phyloP scores from a whole-genome alignment of 2,113 vertebrate genomes.

The Campylomormyrus numenius region DNA sequence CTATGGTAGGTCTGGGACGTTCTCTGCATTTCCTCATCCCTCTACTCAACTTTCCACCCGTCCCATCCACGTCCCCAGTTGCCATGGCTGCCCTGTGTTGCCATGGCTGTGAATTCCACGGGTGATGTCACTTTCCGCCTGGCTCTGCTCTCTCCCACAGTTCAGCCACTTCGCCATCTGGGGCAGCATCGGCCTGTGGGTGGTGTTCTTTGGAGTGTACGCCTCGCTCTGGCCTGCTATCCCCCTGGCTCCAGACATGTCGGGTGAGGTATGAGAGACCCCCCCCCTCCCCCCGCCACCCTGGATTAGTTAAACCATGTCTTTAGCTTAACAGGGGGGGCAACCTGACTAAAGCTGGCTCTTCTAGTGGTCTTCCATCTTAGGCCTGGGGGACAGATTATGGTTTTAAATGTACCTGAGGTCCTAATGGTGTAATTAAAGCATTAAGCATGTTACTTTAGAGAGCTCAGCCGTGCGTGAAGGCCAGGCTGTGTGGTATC shows the following conservation, averaged over 20 bases:
- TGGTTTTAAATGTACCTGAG: not conserved
- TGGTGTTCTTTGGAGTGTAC: conserved; percentile 94
- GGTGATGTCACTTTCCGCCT: not conserved
- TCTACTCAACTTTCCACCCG: conserved; percentile 23
- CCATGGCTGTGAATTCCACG: not conserved
- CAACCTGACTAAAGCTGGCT: not conserved
- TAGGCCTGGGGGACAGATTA: not conserved
- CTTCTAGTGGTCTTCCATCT: not conserved
- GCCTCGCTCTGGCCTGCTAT: conserved; percentile 90
- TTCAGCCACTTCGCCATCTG: conserved; percentile 98
- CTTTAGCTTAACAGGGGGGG: not conserved
- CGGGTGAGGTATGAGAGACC: conserved; percentile 83
- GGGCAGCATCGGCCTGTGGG: conserved; percentile 94
- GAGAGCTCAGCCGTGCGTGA: not conserved
- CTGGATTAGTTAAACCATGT: not conserved
- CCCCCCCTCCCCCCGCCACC: not conserved
- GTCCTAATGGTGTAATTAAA: conserved; percentile 4
- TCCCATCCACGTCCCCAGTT: not conserved
- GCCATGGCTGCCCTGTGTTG: not conserved
- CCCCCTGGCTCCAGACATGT: conserved; percentile 95
- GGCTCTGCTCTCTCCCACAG: conserved; percentile 51
- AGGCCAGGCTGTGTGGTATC: not conserved
- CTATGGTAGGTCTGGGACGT: conserved; percentile 70
- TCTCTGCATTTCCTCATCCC: conserved; percentile 26
- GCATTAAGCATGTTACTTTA: not conserved